Base-by-base conservation (phyloP, 2,888 invertebrate genomes). In the Euplagia quadripunctaria region DNA sequence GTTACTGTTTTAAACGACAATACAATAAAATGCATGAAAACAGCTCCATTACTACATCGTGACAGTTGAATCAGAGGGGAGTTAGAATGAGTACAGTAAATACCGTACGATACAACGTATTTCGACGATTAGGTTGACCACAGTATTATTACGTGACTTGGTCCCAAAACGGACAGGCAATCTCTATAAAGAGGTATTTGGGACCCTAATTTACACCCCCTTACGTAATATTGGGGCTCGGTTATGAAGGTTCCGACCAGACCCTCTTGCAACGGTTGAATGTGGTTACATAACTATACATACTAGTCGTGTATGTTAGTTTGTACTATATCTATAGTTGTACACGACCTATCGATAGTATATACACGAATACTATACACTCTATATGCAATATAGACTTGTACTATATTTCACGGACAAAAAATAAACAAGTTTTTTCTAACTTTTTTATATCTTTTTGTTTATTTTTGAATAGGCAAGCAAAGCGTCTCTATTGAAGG, bases 191-290 rank as follows among this genome's bases (percentile, higher is more conserved):
- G 91, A 92, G 94, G 93, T 92, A 92, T 93, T 93, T 90, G 92
- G 90, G 88, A 93, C 93, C 94, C 94, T 94, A 94, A 94, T 94
- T 94, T 93, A 94, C 94, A 94, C 94, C 91, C 94, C 93, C 93
- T 93, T 92, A 91, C 88, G 92, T 92, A 93, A 94, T 94, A 94
- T 94, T 89, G 88, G 85, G 86, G 87, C 86, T 67, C 68, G 83
- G 91, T 93, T 94, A 94, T 93, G 91, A 92, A 92, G 92, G 93
- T 92, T 89, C 88, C 82, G 80, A 73, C 81, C 49, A 79, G 80
- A 89, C 88, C 88, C 88, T 88, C 88, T 86, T 80, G 82, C 68
- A 80, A 80, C 79, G 81, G 80, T 80, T 51, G 61, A 67, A 64
- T 49, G 64, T 70, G 63, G 63, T 64, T 42, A 70, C 63, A 51